Evolutionary conservation across 2,888 invertebrate species (phyloP).

Genomic region (Latrodectus elegans): DNA sequence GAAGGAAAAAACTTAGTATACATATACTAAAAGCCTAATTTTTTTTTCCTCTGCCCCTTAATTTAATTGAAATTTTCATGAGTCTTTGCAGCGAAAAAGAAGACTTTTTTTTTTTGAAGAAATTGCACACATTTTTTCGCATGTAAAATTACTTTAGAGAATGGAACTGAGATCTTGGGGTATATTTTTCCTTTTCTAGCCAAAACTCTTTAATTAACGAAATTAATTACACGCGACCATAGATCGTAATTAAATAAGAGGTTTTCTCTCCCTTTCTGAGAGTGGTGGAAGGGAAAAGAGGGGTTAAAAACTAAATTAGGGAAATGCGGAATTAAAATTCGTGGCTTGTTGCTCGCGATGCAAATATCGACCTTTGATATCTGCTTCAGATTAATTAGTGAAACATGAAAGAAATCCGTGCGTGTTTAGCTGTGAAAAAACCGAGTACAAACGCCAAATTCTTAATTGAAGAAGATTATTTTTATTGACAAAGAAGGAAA

Average conservation of each 20-base stretch:
- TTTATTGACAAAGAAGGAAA: slow-evolving; percentile 33
- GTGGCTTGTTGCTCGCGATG: slow-evolving; percentile 50
- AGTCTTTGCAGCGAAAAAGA: neutral
- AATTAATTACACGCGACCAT: slow-evolving; percentile 54
- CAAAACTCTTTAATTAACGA: slow-evolving; percentile 57
- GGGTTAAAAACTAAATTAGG: slow-evolving; percentile 27
- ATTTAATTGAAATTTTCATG: neutral
- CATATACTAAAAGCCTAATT: neutral
- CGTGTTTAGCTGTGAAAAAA: slow-evolving; percentile 10
- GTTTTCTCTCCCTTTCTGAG: slow-evolving; percentile 10
- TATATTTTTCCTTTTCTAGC: neutral
- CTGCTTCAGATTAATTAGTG: slow-evolving; percentile 45
- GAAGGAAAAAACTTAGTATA: neutral
- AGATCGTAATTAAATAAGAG: slow-evolving; percentile 60
- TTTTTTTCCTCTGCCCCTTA: neutral
- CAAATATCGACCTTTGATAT: slow-evolving; percentile 57
- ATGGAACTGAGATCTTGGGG: neutral
- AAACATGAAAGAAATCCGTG: slow-evolving; percentile 48
- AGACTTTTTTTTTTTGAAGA: neutral
- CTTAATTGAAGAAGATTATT: slow-evolving; percentile 19
- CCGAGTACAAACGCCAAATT: slow-evolving; percentile 15
- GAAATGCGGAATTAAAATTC: slow-evolving; percentile 56
- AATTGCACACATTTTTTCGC: neutral
- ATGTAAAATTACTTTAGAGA: neutral
- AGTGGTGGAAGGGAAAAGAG: neutral